phyloP scores from a whole-genome alignment of 2,113 vertebrate genomes.

The Microcebus griseorufus region DNA sequence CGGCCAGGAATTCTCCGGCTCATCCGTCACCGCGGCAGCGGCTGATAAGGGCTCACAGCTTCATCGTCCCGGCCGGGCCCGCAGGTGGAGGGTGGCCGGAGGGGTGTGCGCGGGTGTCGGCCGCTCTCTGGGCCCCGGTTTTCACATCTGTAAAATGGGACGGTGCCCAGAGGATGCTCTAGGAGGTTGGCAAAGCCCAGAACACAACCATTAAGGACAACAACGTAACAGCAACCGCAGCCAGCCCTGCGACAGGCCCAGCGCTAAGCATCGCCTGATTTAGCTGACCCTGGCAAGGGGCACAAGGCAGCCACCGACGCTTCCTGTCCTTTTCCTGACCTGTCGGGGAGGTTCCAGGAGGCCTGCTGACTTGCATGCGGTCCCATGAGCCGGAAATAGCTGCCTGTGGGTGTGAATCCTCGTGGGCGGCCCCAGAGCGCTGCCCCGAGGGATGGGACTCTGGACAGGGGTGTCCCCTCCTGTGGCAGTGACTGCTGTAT shows the following conservation, averaged over 20 bases:
- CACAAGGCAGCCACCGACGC: not conserved
- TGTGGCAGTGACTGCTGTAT: not conserved
- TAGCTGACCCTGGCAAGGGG: not conserved
- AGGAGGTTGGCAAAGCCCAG: accelerated
- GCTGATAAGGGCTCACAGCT: not conserved
- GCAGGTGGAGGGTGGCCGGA: accelerated
- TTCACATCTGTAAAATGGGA: not conserved
- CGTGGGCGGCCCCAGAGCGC: not conserved
- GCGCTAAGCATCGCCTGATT: accelerated
- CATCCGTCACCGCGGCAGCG: not conserved
- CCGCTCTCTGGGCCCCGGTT: not conserved
- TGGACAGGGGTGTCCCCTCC: not conserved
- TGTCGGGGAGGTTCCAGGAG: no score
- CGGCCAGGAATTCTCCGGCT: slow-evolving; percentile 5
- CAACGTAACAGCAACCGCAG: accelerated
- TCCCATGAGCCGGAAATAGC: not conserved
- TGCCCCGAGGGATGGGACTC: not conserved
- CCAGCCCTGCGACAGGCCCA: not conserved
- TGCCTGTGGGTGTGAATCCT: not conserved
- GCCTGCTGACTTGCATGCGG: no score
- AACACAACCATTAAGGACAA: not conserved
- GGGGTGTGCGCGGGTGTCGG: accelerated
- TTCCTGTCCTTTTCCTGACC: not conserved
- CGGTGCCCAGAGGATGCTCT: accelerated
- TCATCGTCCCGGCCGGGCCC: not conserved